Evolutionary conservation across 2,888 invertebrate genomes (phyloP).

Genomic region (Callyntrura sp.): DNA sequence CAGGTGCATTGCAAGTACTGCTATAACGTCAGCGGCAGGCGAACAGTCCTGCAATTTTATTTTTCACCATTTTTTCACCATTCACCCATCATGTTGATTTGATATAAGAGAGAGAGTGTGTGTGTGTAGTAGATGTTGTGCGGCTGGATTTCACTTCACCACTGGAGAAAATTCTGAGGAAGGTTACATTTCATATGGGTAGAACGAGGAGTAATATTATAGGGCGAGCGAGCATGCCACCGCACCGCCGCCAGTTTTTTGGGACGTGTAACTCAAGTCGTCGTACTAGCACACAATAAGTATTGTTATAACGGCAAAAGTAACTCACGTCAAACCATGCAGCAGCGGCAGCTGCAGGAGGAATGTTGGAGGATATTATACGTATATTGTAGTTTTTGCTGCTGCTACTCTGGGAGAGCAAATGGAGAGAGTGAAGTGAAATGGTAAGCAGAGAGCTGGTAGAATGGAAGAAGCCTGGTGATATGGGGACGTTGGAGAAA

Average conservation of each 20-base stretch:
- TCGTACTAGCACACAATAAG: background rate
- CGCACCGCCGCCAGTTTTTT: background rate
- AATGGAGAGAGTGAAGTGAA: slow-evolving; percentile 36
- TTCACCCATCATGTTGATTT: slow-evolving; percentile 60
- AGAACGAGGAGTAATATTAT: background rate
- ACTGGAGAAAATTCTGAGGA: slow-evolving; percentile 65
- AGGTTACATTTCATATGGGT: slow-evolving; percentile 52
- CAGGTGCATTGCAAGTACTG: slow-evolving; percentile 26
- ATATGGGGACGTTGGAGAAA: slow-evolving; percentile 48
- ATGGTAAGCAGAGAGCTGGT: slow-evolving; percentile 7
- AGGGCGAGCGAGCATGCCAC: background rate
- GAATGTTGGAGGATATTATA: background rate
- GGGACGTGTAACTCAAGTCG: background rate
- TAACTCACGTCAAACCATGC: background rate
- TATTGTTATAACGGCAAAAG: slow-evolving; percentile 1
- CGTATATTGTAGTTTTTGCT: background rate
- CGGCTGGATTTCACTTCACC: slow-evolving; percentile 68
- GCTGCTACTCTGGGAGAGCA: background rate
- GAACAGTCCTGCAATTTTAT: background rate
- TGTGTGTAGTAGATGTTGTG: slow-evolving; percentile 48
- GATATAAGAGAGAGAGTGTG: too few relatives aligned
- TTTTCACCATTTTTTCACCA: slow-evolving; percentile 34
- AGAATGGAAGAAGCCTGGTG: background rate
- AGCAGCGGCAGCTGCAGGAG: background rate
- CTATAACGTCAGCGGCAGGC: background rate